These are phyloP conservation scores for Drosophila arawakana DNA, from an alignment of 1,140 invertebrate genomes.

Conservation along the genomic window DNA sequence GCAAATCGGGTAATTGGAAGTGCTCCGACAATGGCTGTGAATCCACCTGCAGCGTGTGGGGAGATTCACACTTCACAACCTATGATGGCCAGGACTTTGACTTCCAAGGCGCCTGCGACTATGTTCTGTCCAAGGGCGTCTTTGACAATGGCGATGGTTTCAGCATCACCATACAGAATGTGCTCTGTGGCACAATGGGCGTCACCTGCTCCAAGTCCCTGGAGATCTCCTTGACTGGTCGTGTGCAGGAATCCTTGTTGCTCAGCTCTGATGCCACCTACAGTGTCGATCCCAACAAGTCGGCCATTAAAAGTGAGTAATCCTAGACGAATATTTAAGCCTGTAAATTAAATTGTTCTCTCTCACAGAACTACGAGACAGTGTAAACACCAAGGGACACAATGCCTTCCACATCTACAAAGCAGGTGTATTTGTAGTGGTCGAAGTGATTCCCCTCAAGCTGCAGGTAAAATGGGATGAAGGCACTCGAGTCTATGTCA, in stretches of 20 bases:
- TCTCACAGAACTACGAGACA: slow-evolving; percentile 65
- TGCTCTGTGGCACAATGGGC: slow-evolving; percentile 91
- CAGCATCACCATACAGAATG: slow-evolving; percentile 88
- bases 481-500: slow-evolving; percentile 92
- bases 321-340: background rate
- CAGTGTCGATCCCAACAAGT: slow-evolving; percentile 67
- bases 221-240: slow-evolving; percentile 85
- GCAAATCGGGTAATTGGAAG: slow-evolving; percentile 88
- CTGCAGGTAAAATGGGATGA: slow-evolving; percentile 94
- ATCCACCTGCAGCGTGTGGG: slow-evolving; percentile 92
- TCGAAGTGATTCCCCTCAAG: slow-evolving; percentile 91
- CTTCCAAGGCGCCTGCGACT: slow-evolving; percentile 95
- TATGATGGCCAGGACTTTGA: slow-evolving; percentile 94
- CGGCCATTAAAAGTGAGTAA: slow-evolving; percentile 73
- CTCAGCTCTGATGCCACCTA: slow-evolving; percentile 86
- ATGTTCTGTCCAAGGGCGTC: slow-evolving; percentile 91
- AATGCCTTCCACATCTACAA: slow-evolving; percentile 79
- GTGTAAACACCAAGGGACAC: slow-evolving; percentile 64
- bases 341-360: background rate
- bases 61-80: slow-evolving; percentile 94
- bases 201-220: slow-evolving; percentile 95
- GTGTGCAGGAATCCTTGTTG: slow-evolving; percentile 87
- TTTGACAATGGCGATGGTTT: slow-evolving; percentile 87
- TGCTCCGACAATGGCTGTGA: slow-evolving; percentile 88
- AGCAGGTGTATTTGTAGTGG: slow-evolving; percentile 91